A percentile compares a stretch with the other conserved stretches of the same genome.
Conservation (phyloP, 2,888 invertebrate genomes). For the Trissolcus japonicus region DNA sequence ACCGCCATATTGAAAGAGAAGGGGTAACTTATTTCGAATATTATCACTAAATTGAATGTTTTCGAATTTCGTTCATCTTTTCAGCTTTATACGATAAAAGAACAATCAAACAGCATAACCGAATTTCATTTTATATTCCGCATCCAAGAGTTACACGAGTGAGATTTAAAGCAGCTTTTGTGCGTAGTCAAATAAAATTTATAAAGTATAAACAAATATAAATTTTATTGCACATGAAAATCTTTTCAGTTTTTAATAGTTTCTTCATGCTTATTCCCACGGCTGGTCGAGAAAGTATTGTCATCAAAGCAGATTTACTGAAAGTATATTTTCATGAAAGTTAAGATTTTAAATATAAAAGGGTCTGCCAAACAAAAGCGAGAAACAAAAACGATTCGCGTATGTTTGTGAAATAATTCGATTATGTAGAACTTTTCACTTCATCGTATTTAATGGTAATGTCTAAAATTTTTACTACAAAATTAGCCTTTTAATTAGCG, state of each 20-base stretch:
- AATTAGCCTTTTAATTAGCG: background rate
- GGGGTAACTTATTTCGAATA: too few species aligned
- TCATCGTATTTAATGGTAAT: background rate
- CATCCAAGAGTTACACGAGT: too few species aligned
- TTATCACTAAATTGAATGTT: too few species aligned
- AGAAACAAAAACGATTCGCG: too few species aligned
- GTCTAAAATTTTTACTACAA: background rate
- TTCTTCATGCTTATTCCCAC: background rate
- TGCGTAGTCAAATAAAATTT: background rate
- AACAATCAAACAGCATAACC: constrained; percentile 5
- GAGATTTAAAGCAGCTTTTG: background rate
- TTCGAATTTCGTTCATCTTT: background rate
- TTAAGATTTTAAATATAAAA: too few species aligned
- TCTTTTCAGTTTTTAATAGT: background rate
- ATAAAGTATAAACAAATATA: background rate
- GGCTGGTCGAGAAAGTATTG: background rate
- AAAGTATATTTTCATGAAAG: too few species aligned
- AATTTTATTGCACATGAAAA: background rate
- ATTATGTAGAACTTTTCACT: background rate
- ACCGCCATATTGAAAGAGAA: too few species aligned
- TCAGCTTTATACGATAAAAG: constrained; percentile 1
- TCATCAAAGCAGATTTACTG: background rate
- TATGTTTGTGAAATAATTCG: background rate
- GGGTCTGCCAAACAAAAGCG: too few species aligned
- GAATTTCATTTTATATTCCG: background rate